A percentile compares a stretch with the other conserved stretches of the same genome.
These are phyloP conservation scores for Tupaia chinensis DNA, from an alignment of 2,113 vertebrate genomes.

Conservation along the genomic window DNA sequence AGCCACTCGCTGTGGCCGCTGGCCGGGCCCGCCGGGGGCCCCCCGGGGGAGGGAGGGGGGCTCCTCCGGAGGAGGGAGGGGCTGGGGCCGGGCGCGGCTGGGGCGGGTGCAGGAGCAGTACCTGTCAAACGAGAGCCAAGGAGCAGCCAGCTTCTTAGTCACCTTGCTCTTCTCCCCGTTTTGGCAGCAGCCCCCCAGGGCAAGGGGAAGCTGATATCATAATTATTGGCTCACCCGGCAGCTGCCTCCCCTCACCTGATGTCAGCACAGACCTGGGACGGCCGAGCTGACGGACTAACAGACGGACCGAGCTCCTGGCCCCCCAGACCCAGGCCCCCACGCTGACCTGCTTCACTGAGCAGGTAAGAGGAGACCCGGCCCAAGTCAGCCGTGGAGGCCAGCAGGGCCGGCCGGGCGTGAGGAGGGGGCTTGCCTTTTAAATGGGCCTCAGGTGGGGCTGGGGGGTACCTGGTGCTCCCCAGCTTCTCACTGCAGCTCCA, in stretches of 20 bases:
- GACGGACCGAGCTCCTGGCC: conserved; percentile 79
- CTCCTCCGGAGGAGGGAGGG: conserved; percentile 64
- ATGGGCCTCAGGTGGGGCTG: conserved; percentile 71
- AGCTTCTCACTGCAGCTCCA: conserved; percentile 42
- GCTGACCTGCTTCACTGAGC: conserved; percentile 91
- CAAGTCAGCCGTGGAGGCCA: conserved; percentile 89
- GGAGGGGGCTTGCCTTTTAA: conserved; percentile 83
- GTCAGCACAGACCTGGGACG: conserved; percentile 84
- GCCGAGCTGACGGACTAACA: conserved; percentile 83
- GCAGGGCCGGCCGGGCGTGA: conserved; percentile 72
- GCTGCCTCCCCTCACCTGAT: conserved; percentile 91
- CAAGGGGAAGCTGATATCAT: conserved; percentile 91
- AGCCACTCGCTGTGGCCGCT: conserved; percentile 62
- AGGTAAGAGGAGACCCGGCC: conserved; percentile 92
- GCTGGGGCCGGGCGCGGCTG: conserved; percentile 69
- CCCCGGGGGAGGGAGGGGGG: too few species aligned
- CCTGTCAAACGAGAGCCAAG: conserved; percentile 87
- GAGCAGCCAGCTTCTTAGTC: conserved; percentile 88
- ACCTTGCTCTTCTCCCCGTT: conserved; percentile 87
- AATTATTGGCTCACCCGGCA: conserved; percentile 91
- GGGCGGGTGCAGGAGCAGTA: conserved; percentile 86
- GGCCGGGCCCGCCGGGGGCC: conserved; percentile 71
- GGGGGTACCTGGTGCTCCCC: conserved; percentile 47
- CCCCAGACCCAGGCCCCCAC: conserved; percentile 84
- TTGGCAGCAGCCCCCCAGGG: conserved; percentile 89